These are phyloP conservation scores for Silurus glanis DNA, from an alignment of 2,113 vertebrate genomes.

Conservation along the genomic window DNA sequence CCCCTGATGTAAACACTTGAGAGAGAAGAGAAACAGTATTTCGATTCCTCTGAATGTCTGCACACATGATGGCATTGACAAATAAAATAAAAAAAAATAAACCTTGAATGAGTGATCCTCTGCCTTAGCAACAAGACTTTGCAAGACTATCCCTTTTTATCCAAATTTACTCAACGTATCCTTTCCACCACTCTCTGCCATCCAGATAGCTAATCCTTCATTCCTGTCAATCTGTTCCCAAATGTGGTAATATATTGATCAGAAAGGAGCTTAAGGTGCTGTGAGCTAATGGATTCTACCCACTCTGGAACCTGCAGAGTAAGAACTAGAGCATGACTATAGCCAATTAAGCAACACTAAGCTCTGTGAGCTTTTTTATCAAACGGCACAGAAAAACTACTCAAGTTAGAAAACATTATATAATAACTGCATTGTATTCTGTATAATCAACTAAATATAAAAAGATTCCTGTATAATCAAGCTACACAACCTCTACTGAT, in stretches of 20 bases:
- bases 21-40: too few species aligned
- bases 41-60: too few species aligned
- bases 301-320: constrained; percentile 4
- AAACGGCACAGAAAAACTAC: not conserved
- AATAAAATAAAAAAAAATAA: constrained; percentile 52
- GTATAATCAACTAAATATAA: constrained; percentile 3
- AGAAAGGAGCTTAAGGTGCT: constrained; percentile 3
- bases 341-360: constrained; percentile 14
- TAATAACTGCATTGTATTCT: not conserved
- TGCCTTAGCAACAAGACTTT: not conserved
- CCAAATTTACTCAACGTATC: not conserved
- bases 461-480: not conserved
- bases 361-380: not conserved
- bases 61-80: too few species aligned
- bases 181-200: not conserved
- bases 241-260: not conserved
- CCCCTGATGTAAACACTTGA: too few species aligned
- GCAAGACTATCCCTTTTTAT: not conserved
- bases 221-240: not conserved
- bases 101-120: not conserved
- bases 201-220: not conserved
- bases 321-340: constrained; percentile 5
- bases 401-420: not conserved
- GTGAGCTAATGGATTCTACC: not conserved
- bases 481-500: not conserved